Evolutionary conservation across 2,113 vertebrate genomes (phyloP).

Genomic region (Dromas ardeola): DNA sequence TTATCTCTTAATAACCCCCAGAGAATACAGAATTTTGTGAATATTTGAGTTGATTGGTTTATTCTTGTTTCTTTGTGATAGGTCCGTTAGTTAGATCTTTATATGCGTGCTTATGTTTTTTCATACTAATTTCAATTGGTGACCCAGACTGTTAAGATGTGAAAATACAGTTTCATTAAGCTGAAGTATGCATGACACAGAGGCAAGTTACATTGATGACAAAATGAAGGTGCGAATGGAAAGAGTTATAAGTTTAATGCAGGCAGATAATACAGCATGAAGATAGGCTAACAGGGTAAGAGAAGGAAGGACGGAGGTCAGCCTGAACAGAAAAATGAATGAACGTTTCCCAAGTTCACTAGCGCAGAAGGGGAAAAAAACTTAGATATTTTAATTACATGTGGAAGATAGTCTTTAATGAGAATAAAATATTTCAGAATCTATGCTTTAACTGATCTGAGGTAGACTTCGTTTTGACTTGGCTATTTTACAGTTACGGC

Average conservation of each 20-base stretch:
- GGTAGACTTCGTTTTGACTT: background rate
- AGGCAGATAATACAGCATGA: background rate
- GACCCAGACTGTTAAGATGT: background rate
- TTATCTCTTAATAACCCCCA: background rate
- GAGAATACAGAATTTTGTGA: background rate
- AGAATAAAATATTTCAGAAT: background rate
- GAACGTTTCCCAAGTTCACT: background rate
- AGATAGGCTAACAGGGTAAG: background rate
- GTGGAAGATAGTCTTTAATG: background rate
- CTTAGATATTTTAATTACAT: background rate
- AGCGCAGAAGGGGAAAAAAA: background rate
- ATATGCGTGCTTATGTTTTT: background rate
- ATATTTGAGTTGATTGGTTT: background rate
- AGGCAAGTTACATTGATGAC: background rate
- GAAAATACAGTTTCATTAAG: constrained; percentile 31
- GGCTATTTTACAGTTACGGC: background rate
- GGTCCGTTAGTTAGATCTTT: background rate
- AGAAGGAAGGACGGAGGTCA: background rate
- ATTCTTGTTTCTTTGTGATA: background rate
- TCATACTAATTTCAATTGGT: background rate
- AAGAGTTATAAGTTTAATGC: background rate
- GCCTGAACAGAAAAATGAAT: background rate
- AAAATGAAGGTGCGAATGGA: background rate
- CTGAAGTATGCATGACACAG: background rate
- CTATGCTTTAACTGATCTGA: background rate